phyloP scores from a whole-genome alignment of 1,140 invertebrate genomes.

The Drosophila tani region DNA sequence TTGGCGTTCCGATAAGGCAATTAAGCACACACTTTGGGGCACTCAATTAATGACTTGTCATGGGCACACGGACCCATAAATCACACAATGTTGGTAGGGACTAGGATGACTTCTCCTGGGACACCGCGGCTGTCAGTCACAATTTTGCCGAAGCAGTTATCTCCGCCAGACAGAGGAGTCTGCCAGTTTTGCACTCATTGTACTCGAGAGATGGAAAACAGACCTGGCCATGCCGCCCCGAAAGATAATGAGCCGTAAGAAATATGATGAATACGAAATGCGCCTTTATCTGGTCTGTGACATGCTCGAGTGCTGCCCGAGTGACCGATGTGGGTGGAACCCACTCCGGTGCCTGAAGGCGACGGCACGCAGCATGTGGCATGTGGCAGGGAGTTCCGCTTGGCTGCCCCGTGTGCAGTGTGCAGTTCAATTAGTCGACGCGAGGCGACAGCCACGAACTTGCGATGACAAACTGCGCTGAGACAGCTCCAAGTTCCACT shows the following conservation, averaged over 20 bases:
- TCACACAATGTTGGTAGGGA: constrained; percentile 39
- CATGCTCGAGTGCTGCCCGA: constrained; percentile 50
- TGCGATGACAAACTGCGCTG: constrained; percentile 54
- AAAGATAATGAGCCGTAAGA: constrained; percentile 42
- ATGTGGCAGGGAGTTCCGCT: constrained; percentile 47
- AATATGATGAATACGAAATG: constrained; percentile 51
- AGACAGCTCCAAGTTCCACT: constrained; percentile 47
- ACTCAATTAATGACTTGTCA: constrained; percentile 78
- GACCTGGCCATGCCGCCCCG: constrained; percentile 12
- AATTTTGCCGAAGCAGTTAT: constrained; percentile 64
- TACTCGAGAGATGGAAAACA: constrained; percentile 11
- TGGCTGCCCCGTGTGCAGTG: constrained; percentile 58
- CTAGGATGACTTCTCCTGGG: constrained; percentile 5
- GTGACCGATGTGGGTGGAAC: constrained; percentile 61
- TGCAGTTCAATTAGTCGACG: constrained; percentile 52
- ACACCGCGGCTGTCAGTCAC: constrained; percentile 29
- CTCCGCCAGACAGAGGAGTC: constrained; percentile 21
- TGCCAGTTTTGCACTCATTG: constrained; percentile 49
- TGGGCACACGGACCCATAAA: constrained; percentile 65
- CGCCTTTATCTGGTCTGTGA: constrained; percentile 45
- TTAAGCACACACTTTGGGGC: constrained; percentile 56
- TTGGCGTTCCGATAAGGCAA: constrained; percentile 49
- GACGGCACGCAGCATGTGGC: constrained; percentile 15
- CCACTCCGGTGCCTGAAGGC: background rate
- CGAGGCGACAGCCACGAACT: constrained; percentile 27